Conservation (phyloP, 2,888 invertebrate species). For the Agrochola lychnidis region DNA sequence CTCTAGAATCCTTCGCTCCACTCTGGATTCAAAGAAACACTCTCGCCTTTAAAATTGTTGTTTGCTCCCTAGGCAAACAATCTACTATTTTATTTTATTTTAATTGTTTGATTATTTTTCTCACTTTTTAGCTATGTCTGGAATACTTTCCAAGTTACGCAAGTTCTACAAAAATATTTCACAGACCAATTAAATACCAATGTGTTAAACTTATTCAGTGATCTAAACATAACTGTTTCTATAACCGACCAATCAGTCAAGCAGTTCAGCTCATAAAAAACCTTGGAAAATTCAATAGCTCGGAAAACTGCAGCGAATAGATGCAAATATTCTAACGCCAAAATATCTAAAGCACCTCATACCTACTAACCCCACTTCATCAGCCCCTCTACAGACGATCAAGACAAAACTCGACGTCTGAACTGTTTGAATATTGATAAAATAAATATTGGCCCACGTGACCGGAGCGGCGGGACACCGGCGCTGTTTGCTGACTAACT, state of each 20-base stretch:
- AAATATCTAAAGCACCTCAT: neutral
- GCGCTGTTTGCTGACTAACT: constrained; percentile 62
- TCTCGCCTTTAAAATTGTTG: no score
- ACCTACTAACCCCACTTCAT: constrained; percentile 15
- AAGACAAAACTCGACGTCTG: constrained; percentile 73
- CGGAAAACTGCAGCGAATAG: neutral
- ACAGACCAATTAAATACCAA: neutral
- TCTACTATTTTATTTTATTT: no score
- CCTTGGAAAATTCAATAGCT: neutral
- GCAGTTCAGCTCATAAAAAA: neutral
- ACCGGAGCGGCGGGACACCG: constrained; percentile 66
- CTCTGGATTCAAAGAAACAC: no score
- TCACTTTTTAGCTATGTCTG: no score
- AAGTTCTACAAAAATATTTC: neutral
- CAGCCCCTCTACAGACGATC: constrained; percentile 52
- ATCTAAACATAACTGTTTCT: no score
- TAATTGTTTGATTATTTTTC: no score
- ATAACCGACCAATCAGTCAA: neutral
- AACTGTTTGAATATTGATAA: constrained; percentile 86
- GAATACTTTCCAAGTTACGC: no score
- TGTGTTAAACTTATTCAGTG: no score
- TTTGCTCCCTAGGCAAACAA: no score
- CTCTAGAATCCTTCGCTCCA: no score
- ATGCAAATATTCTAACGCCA: neutral
- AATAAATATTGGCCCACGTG: constrained; percentile 86